phyloP scores from a whole-genome alignment of 2,797 vertebrate species.

The Crenuchus spilurus region DNA sequence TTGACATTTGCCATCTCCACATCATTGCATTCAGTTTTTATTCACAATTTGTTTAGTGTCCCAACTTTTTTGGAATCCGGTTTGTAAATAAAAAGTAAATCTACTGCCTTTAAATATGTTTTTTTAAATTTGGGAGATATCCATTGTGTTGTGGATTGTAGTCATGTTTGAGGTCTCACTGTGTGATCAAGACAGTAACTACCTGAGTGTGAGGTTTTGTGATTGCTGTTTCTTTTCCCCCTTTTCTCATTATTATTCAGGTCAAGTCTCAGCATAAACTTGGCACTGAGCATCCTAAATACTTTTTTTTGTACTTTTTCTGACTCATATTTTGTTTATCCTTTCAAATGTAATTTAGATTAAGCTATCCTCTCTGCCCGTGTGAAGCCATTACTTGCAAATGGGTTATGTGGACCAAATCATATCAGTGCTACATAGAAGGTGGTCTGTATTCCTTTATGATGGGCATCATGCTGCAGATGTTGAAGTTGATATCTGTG shows the following conservation, averaged over 20 bases:
- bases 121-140: too few species aligned
- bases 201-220: neutral
- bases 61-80: too few species aligned
- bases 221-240: neutral
- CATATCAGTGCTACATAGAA: constrained; percentile 15
- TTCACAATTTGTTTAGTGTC: too few species aligned
- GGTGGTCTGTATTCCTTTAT: constrained; percentile 25
- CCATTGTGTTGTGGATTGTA: too few species aligned
- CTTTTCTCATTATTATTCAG: too few species aligned
- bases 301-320: neutral
- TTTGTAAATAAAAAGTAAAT: too few species aligned
- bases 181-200: neutral
- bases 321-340: neutral
- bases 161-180: too few species aligned
- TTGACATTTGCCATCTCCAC: too few species aligned
- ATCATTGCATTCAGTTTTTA: too few species aligned
- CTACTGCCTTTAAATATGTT: too few species aligned
- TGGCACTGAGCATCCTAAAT: too few species aligned
- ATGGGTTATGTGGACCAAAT: constrained; percentile 31
- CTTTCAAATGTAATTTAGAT: neutral
- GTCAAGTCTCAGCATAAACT: too few species aligned
- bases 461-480: constrained; percentile 27
- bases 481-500: constrained; percentile 1
- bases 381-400: constrained; percentile 29
- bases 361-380: neutral